Conservation (phyloP, 2,888 invertebrate species). For the Bimastos eiseni region DNA sequence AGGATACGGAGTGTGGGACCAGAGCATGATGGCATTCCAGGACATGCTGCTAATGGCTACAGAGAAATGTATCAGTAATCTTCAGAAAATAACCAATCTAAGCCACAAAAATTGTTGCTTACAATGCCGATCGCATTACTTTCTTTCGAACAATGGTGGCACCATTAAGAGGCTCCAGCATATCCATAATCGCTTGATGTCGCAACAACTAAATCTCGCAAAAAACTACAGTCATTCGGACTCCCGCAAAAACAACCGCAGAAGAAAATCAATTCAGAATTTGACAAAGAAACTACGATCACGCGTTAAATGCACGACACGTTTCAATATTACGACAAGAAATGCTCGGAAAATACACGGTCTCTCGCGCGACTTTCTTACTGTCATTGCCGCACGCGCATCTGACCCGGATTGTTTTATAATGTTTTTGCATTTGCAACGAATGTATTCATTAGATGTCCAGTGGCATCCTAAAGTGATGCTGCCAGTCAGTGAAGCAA, state of each 20-base stretch:
- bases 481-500: neutral
- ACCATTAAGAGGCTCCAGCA: neutral
- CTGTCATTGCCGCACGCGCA: neutral
- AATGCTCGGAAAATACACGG: neutral
- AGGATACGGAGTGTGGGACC: too few relatives aligned
- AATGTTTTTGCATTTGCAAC: constrained; percentile 9
- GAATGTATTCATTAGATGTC: constrained; percentile 17
- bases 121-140: neutral
- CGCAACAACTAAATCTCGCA: neutral
- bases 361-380: neutral
- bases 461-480: neutral
- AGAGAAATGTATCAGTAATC: neutral
- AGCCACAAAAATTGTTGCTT: neutral
- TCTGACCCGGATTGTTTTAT: neutral
- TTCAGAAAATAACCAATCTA: too few relatives aligned
- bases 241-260: neutral
- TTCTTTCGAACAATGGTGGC: neutral
- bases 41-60: too few relatives aligned
- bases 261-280: constrained; percentile 13
- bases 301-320: neutral
- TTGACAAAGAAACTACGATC: neutral
- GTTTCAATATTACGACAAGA: neutral
- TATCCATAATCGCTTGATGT: neutral
- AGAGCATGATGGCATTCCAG: too few relatives aligned
- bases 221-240: neutral